Percentiles rank a stretch among this genome's conserved stretches.
Conservation (phyloP, 2,797 vertebrate genomes). For the Eulemur coronatus region DNA sequence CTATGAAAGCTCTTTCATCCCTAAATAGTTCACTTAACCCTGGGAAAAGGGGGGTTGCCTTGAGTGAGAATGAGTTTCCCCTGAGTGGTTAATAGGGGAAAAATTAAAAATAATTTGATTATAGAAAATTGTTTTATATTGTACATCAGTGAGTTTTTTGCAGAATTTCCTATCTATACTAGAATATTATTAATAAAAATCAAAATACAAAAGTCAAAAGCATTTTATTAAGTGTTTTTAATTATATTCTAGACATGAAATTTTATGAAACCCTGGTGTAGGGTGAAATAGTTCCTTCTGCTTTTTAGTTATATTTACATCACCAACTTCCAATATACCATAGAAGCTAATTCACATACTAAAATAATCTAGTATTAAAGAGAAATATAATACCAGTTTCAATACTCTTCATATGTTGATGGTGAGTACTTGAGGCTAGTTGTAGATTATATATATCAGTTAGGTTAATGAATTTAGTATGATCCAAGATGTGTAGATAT, state of each 20-base stretch:
- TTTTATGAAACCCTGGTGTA: neutral
- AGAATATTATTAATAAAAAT: neutral
- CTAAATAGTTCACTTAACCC: neutral
- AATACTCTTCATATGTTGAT: neutral
- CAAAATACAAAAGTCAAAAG: neutral
- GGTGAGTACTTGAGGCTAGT: neutral
- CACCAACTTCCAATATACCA: neutral
- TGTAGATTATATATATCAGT: neutral
- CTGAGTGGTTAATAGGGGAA: neutral
- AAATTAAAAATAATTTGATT: neutral
- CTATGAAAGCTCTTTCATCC: neutral
- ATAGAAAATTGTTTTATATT: neutral
- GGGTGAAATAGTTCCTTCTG: neutral
- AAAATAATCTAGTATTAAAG: neutral
- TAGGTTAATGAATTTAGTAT: slow-evolving; percentile 30
- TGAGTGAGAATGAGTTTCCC: neutral
- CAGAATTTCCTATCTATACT: neutral
- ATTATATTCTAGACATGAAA: neutral
- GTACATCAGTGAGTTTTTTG: neutral
- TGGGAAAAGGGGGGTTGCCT: accelerated
- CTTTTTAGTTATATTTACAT: neutral
- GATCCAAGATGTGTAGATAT: slow-evolving; percentile 8
- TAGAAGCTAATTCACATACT: neutral
- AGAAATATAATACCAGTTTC: neutral
- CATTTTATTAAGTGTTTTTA: neutral